These are phyloP conservation scores for Oxycera nigricornis DNA, from an alignment of 2,888 invertebrate species.

Conservation along the genomic window DNA sequence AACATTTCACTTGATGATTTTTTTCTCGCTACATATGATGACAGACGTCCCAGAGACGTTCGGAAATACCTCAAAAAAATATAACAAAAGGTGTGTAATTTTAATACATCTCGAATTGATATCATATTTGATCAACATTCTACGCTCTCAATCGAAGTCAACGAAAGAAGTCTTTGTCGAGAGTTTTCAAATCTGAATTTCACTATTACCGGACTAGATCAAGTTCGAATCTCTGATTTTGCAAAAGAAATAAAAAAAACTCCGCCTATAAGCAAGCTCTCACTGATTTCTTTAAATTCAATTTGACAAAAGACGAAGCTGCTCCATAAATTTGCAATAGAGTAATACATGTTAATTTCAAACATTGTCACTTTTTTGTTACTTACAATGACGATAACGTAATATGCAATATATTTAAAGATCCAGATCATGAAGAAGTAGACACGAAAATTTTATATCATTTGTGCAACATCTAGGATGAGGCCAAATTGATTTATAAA, in stretches of 20 bases:
- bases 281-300: constrained; percentile 23
- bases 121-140: constrained; percentile 44
- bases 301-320: constrained; percentile 34
- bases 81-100: constrained; percentile 29
- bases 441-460: constrained; percentile 48
- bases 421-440: constrained; percentile 47
- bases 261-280: constrained; percentile 38
- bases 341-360: constrained; percentile 25
- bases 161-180: constrained; percentile 25
- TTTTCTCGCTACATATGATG: constrained; percentile 51
- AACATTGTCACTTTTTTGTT: constrained; percentile 9
- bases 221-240: constrained; percentile 18
- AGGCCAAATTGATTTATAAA: not conserved
- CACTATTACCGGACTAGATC: constrained; percentile 20
- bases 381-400: not conserved
- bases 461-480: constrained; percentile 56
- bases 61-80: constrained; percentile 41
- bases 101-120: constrained; percentile 12
- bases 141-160: constrained; percentile 42
- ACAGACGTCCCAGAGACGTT: constrained; percentile 39
- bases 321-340: not conserved
- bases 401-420: not conserved
- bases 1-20: constrained; percentile 47
- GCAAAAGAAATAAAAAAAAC: constrained; percentile 38
- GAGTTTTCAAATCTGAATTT: not conserved